Evolutionary conservation across 1,140 invertebrate species (phyloP).

Genomic region (Drosophila mauritiana): DNA sequence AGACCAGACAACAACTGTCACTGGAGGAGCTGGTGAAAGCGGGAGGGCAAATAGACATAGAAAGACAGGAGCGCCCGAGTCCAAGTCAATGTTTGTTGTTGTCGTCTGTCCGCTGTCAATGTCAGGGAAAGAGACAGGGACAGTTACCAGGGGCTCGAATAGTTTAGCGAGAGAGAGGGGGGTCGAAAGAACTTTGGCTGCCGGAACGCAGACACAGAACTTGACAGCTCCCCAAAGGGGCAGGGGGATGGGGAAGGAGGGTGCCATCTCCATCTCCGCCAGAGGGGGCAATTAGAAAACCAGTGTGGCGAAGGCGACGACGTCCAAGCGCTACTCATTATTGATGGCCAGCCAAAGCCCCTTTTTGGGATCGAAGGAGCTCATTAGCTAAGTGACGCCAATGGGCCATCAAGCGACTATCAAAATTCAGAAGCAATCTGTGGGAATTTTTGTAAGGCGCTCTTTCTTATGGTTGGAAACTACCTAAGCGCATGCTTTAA

Average conservation of each 20-base stretch:
- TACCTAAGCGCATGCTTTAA: too few species aligned
- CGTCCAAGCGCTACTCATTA: conserved; percentile 40
- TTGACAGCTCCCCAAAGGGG: conserved; percentile 13
- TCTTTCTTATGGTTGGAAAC: background rate
- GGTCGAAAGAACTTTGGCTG: conserved; percentile 8
- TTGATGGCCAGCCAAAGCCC: conserved; percentile 23
- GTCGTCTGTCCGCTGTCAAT: conserved; percentile 48
- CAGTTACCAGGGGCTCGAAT: background rate
- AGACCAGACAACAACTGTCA: conserved; percentile 18
- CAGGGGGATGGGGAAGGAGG: background rate
- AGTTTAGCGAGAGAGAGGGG: background rate
- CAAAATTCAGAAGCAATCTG: background rate
- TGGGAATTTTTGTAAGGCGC: background rate
- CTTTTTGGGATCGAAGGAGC: background rate
- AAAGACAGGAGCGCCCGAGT: conserved; percentile 54
- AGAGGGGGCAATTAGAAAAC: conserved; percentile 47
- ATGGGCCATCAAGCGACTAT: background rate
- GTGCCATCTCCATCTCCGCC: background rate
- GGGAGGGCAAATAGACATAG: conserved; percentile 10
- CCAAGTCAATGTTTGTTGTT: conserved; percentile 46
- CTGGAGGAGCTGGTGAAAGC: conserved; percentile 23
- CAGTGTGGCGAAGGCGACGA: conserved; percentile 44
- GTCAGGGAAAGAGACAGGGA: conserved; percentile 15
- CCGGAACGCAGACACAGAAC: conserved; percentile 36
- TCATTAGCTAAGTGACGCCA: conserved; percentile 9